These are phyloP conservation scores for Drosophila gunungcola DNA, from an alignment of 1,140 invertebrate genomes.

Conservation along the genomic window DNA sequence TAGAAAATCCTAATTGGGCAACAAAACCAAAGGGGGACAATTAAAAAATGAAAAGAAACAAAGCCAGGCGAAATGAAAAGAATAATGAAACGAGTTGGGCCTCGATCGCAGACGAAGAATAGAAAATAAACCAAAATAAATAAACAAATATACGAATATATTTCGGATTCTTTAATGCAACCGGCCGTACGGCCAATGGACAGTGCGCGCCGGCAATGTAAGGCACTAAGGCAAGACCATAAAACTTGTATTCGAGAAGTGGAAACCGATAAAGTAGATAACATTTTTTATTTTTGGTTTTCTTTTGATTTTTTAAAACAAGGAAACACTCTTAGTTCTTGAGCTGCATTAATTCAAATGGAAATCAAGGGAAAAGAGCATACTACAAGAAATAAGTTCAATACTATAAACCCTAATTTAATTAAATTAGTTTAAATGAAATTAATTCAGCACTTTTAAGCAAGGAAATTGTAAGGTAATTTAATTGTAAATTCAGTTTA, in stretches of 20 bases:
- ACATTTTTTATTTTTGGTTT: conserved; percentile 39
- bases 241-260: conserved; percentile 15
- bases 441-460: too few species aligned
- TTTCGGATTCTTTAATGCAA: conserved; percentile 31
- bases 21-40: conserved; percentile 58
- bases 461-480: too few species aligned
- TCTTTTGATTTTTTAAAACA: conserved; percentile 9
- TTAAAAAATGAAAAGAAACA: conserved; percentile 76
- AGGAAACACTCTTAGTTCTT: conserved; percentile 39
- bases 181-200: conserved; percentile 1
- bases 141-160: conserved; percentile 34
- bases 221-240: conserved; percentile 9
- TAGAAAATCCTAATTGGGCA: conserved; percentile 76
- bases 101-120: conserved; percentile 3
- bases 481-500: too few species aligned
- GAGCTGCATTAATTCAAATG: conserved; percentile 25
- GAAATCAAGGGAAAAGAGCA: conserved; percentile 16
- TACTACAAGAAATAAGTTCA: neutral
- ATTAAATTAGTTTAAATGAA: neutral
- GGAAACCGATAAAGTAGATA: conserved; percentile 36
- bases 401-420: neutral
- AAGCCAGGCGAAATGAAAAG: conserved; percentile 49
- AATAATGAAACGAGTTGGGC: conserved; percentile 19
- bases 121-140: conserved; percentile 18
- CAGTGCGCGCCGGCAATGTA: conserved; percentile 13